Percentiles rank a stretch among this genome's conserved stretches.
Evolutionary conservation across 2,888 invertebrate genomes (phyloP).

Genomic region (Willowsia nigromaculata): DNA sequence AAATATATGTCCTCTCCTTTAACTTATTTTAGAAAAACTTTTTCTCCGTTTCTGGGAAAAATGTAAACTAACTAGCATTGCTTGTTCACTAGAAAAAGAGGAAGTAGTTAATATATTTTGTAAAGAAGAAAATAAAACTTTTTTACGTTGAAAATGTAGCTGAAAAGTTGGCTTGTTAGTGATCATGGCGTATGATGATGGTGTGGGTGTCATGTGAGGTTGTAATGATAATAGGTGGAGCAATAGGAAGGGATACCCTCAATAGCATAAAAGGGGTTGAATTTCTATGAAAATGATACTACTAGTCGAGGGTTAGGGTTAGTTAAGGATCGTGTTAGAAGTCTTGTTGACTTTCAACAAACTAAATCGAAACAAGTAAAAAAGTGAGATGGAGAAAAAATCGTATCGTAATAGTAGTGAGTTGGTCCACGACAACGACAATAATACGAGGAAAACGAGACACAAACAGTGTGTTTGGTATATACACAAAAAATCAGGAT

Average conservation of each 20-base stretch:
- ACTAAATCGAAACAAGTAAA: not conserved
- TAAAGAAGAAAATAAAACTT: not conserved
- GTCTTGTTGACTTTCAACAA: conserved; percentile 7
- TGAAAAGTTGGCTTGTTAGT: conserved; percentile 21
- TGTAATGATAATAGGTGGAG: conserved; percentile 6
- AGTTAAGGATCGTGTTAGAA: not conserved
- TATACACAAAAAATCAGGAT: conserved; percentile 41
- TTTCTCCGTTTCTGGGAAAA: not conserved
- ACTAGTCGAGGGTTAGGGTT: not conserved
- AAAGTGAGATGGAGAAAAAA: not conserved
- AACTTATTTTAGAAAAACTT: not conserved
- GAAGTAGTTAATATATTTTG: conserved; percentile 21
- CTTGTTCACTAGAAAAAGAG: not conserved
- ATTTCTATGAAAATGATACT: not conserved
- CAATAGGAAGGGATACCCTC: not conserved
- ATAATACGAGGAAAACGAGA: conserved; percentile 36
- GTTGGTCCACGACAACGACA: conserved; percentile 18
- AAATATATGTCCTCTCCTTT: not conserved
- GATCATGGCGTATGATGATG: not conserved
- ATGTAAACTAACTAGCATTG: not conserved
- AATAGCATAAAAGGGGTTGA: not conserved
- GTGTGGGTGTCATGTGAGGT: not conserved
- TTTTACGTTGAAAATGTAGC: not conserved
- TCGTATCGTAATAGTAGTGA: too few species aligned
- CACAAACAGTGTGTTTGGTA: conserved; percentile 39